Base-by-base conservation (phyloP, 1,140 invertebrate genomes). In the Aethina tumida region DNA sequence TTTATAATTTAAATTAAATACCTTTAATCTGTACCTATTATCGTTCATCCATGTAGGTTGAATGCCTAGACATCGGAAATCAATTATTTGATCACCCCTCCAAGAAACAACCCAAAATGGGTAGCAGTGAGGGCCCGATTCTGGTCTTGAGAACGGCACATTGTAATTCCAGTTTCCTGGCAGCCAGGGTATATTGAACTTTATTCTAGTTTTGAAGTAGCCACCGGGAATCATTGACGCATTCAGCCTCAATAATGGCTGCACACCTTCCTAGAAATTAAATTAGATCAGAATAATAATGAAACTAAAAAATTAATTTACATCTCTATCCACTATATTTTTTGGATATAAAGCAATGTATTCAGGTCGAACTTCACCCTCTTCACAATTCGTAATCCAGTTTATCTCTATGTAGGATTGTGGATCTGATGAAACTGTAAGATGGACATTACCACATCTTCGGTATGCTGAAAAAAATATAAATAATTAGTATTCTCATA, bases 31-130 rank as follows among this genome's bases (percentile, higher is more conserved):
- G n/a, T n/a, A n/a, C n/a, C n/a, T n/a, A n/a, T n/a, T n/a, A n/a
- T n/a, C n/a, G n/a, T n/a, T n/a, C 77, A 82, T 81, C 79, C 78
- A 81, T 3, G 69, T 71, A 0, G 76, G 77, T 47, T 73, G 67
- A 20, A 77, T 73, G 45, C 67, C 68, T 15, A 80, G 54, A 53
- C 77, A 81, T 9, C 73, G 68, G 12, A 59, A 65, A 33, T 67
- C 55, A 5, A 74, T 49, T 13, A 72, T 50, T 4, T 49, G 45
- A 13, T 65, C 62, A 17, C 69, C 58, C 39, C 62, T 63, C 15
- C 71, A 67, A 17, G 72, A 68, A 12, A 65, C 69, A 16, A 75
- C 73, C 50, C 67, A 66, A 49, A 64, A 68, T n/a, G 67, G 64
- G 17, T 70, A 56, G 43, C 69, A 71, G 44, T 66, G 62, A 1